A percentile compares a stretch with the other conserved stretches of the same genome.
phyloP scores from a whole-genome alignment of 2,888 invertebrate genomes.

The Odontocolon sp. region DNA sequence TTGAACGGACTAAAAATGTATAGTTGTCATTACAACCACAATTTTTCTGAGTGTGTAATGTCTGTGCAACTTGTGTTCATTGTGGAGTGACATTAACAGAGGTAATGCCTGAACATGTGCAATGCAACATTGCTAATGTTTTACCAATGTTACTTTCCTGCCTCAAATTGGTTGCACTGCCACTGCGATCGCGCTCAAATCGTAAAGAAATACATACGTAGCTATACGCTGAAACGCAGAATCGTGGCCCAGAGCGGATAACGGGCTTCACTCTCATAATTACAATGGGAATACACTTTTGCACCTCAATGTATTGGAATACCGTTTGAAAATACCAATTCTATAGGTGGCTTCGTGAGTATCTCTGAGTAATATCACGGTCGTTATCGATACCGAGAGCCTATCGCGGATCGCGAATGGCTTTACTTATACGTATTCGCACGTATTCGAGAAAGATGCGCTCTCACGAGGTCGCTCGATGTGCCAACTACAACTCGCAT shows the following conservation, averaged over 20 bases:
- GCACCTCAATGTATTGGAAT: not conserved
- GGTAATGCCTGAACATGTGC: too few relatives aligned
- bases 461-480: conserved; percentile 20
- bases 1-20: too few relatives aligned
- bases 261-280: conserved; percentile 7
- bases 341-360: not conserved
- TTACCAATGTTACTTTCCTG: too few relatives aligned
- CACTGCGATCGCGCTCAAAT: not conserved
- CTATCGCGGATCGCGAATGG: conserved; percentile 10
- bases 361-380: not conserved
- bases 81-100: too few relatives aligned
- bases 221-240: not conserved
- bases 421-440: conserved; percentile 42
- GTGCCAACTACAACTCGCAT: not conserved
- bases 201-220: not conserved
- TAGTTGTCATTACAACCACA: too few relatives aligned
- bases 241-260: conserved; percentile 3
- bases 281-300: not conserved
- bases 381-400: conserved; percentile 30
- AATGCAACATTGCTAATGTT: too few relatives aligned
- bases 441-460: conserved; percentile 33
- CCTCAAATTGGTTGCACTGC: too few relatives aligned
- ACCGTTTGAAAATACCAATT: not conserved
- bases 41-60: too few relatives aligned
- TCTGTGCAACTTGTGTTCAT: too few relatives aligned